phyloP scores from a whole-genome alignment of 2,797 vertebrate species.

The Sylvia borin region DNA sequence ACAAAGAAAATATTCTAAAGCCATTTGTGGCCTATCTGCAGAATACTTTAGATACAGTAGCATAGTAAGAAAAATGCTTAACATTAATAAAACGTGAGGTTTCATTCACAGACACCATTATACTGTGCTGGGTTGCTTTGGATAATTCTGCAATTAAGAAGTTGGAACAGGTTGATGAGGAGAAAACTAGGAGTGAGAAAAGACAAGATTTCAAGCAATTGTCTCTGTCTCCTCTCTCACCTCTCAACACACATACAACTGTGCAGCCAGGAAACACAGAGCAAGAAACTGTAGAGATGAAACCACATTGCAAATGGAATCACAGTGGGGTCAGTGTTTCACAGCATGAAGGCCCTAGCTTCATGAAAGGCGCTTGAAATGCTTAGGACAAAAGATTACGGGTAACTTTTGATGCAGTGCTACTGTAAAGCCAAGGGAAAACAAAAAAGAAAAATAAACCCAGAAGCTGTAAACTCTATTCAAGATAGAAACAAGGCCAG shows the following conservation, averaged over 20 bases:
- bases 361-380: not conserved
- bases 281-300: not conserved
- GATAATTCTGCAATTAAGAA: not conserved
- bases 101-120: not conserved
- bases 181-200: not conserved
- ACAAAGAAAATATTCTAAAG: conserved; percentile 49
- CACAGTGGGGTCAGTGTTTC: not conserved
- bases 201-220: not conserved
- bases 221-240: not conserved
- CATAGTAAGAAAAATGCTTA: not conserved
- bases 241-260: not conserved
- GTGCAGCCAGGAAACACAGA: not conserved
- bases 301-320: not conserved
- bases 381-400: not conserved
- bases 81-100: not conserved
- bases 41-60: conserved; percentile 41
- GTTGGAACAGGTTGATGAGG: not conserved
- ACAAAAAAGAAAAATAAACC: not conserved
- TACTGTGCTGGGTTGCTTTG: not conserved
- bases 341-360: not conserved
- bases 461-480: not conserved
- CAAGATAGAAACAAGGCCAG: not conserved
- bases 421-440: not conserved
- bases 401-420: not conserved
- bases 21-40: conserved; percentile 45